Evolutionary conservation across 2,888 invertebrate genomes (phyloP).

Genomic region (Chironomus tentans): DNA sequence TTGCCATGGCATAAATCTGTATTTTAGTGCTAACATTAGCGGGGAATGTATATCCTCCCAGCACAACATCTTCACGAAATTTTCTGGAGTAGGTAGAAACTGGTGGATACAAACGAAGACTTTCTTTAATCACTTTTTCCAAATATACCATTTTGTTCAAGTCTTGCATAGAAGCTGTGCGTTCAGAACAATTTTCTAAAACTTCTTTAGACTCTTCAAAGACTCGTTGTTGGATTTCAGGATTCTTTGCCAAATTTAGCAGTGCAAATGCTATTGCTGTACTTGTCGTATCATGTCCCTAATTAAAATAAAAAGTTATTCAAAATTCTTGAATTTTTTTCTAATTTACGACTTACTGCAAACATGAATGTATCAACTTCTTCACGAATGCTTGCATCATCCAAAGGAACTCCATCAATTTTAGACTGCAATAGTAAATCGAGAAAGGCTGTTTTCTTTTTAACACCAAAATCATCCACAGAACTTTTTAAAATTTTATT

Average conservation of each 20-base stretch:
- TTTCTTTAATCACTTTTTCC: conserved; percentile 24
- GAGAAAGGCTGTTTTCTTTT: conserved; percentile 56
- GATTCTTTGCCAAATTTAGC: conserved; percentile 34
- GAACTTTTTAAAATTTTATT: neutral
- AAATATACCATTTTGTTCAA: conserved; percentile 19
- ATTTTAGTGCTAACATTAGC: conserved; percentile 36
- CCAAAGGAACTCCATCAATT: conserved; percentile 50
- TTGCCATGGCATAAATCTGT: conserved; percentile 35
- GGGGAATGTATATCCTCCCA: conserved; percentile 34
- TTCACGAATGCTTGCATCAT: conserved; percentile 52
- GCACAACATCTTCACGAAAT: neutral
- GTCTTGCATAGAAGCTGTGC: neutral
- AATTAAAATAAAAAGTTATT: neutral
- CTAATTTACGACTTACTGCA: conserved; percentile 38
- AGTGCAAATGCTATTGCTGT: conserved; percentile 35
- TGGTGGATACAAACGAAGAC: conserved; percentile 22
- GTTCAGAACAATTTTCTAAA: conserved; percentile 36
- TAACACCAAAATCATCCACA: conserved; percentile 41
- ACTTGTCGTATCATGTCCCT: conserved; percentile 34
- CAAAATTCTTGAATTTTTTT: neutral
- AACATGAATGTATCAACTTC: conserved; percentile 70
- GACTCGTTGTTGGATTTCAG: conserved; percentile 34
- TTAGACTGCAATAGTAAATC: conserved; percentile 55
- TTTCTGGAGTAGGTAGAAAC: conserved; percentile 15
- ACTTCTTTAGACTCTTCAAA: conserved; percentile 37